A percentile compares a stretch with the other conserved stretches of the same genome.
These are phyloP conservation scores for Branchinecta sandiegonensis DNA, from an alignment of 2,888 invertebrate genomes.

Conservation along the genomic window DNA sequence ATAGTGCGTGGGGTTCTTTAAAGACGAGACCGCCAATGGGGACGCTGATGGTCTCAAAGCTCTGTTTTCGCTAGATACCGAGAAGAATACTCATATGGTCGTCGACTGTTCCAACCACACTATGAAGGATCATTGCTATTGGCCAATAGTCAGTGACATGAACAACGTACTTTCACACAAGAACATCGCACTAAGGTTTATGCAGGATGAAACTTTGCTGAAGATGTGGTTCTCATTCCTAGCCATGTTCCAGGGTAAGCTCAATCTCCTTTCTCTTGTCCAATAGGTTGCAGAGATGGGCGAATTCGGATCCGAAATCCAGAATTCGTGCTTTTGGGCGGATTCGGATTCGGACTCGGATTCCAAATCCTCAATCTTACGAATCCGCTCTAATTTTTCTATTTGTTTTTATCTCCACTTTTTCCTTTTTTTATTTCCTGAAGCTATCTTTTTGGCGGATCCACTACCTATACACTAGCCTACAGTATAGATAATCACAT, in stretches of 20 bases:
- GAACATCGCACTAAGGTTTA: conserved; percentile 74
- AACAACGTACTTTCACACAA: conserved; percentile 89
- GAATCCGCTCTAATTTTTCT: no score
- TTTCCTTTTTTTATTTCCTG: no score
- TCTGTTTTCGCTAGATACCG: conserved; percentile 42
- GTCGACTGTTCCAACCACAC: conserved; percentile 81
- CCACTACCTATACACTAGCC: no score
- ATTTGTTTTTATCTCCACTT: no score
- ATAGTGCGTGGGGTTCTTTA: no score
- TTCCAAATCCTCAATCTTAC: no score
- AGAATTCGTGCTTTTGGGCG: no score
- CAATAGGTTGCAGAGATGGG: no score
- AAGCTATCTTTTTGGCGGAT: no score
- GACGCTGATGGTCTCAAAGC: neutral
- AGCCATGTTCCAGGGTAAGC: conserved; percentile 75
- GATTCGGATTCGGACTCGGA: no score
- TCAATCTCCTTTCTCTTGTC: neutral
- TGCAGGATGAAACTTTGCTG: conserved; percentile 72
- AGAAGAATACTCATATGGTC: conserved; percentile 69
- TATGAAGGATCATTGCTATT: conserved; percentile 96
- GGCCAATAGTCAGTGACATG: conserved; percentile 92
- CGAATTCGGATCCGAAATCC: no score
- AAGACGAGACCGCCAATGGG: neutral
- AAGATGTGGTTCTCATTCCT: conserved; percentile 93
- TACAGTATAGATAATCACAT: no score